These are phyloP conservation scores for Pipra filicauda DNA, from an alignment of 2,113 vertebrate genomes.

Conservation along the genomic window DNA sequence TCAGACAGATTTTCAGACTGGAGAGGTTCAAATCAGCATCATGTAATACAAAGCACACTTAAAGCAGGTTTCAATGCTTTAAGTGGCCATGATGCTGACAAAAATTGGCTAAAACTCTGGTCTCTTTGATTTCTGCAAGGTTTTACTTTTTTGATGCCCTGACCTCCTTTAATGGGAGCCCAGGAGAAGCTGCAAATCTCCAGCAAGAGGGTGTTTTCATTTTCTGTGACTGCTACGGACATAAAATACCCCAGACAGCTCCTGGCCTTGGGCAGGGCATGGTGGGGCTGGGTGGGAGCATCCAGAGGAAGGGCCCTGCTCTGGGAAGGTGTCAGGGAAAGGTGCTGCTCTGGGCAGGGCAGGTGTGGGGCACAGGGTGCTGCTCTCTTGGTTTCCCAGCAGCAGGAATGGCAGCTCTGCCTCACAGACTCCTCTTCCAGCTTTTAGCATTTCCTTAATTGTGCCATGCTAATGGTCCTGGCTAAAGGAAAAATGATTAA, in stretches of 20 bases:
- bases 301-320: background rate
- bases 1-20: background rate
- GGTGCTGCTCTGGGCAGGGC: background rate
- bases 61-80: background rate
- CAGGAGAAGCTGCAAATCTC: background rate
- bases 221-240: background rate
- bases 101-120: background rate
- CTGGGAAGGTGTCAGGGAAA: background rate
- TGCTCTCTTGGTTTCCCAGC: background rate
- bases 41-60: background rate
- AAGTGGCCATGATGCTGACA: background rate
- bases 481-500: slow-evolving; percentile 69
- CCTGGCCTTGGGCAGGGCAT: background rate
- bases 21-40: background rate
- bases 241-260: background rate
- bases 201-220: background rate
- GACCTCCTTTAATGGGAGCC: background rate
- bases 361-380: background rate
- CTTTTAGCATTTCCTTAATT: slow-evolving; percentile 55
- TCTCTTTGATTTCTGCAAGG: background rate
- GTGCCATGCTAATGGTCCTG: slow-evolving; percentile 48
- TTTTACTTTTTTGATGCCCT: background rate
- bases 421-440: background rate
- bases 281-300: background rate
- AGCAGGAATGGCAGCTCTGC: background rate